Base-by-base conservation (phyloP, 1,140 invertebrate species). In the Saccostrea cuccullata region DNA sequence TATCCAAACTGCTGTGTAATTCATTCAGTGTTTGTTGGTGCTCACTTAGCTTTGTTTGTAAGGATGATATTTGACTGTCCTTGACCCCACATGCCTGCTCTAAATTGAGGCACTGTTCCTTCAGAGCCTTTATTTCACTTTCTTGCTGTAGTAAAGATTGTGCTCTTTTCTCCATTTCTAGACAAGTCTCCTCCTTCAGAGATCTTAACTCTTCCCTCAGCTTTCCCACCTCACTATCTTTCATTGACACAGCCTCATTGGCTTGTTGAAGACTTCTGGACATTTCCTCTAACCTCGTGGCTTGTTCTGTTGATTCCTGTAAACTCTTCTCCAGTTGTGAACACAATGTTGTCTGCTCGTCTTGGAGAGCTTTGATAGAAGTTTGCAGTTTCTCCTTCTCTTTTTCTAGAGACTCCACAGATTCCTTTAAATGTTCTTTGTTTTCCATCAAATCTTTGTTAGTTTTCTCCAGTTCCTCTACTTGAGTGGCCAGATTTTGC, bases 181-280 rank as follows among this genome's bases (percentile, higher is more conserved):
- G n/a, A 23, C 40, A 55, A 84, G 82, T 84, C 5, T 47, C 20
- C 20, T 84, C 36, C 8, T 84, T 55, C 9, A 84, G 2, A 55
- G 82, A 55, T 84, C 55, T 84, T 20, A 84, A 12, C 5, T 84
- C 55, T 26, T 84, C 40, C 15, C n/a, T 55, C 5, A 84, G 82
- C 47, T 84, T 56, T 36, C 20, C 23, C 4, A 84, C 6, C 82
- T 84, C 88, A 13, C 85, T 36, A 82, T 60, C 86, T 82, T 87
- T 89, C 4, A 30, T 17, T 8, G 36, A 26, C 6, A 89, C 36
- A 36, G 89, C 84, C 26, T 87, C 86, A n/a, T 90, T 87, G 36
- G 89, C 86, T 36, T 90, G 89, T 86, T 90, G 86, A 55, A 88
- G 20, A 55, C n/a, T 84, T 6, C 17, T 55, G 40, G 40, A 55